Conservation (phyloP, 2,113 vertebrate species). For the Piaya cayana region DNA sequence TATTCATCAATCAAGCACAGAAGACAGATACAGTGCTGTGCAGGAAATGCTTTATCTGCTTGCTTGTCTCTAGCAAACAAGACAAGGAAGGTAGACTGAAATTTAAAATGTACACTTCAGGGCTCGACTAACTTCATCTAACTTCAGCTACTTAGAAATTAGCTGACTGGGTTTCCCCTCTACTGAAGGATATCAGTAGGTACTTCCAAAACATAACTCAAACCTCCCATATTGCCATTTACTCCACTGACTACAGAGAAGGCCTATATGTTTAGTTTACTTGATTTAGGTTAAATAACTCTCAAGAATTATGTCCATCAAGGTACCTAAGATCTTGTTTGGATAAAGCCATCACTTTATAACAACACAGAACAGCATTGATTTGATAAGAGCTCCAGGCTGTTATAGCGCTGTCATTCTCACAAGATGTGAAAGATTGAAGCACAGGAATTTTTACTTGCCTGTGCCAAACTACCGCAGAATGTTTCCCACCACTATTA, state of each 20-base stretch:
- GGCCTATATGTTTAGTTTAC: not conserved
- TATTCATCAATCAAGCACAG: not conserved
- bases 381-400: accelerated
- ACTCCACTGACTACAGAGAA: not conserved
- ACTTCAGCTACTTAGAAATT: not conserved
- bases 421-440: accelerated
- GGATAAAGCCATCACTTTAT: not conserved
- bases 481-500: not conserved
- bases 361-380: not conserved
- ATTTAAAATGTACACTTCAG: not conserved
- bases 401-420: not conserved
- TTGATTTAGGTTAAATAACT: not conserved
- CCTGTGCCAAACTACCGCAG: not conserved
- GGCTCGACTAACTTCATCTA: not conserved
- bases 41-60: not conserved
- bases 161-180: not conserved
- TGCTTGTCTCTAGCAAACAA: not conserved
- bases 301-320: not conserved
- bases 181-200: not conserved
- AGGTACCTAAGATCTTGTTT: not conserved
- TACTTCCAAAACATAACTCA: not conserved
- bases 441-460: not conserved
- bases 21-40: not conserved
- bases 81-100: not conserved
- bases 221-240: not conserved